phyloP scores from a whole-genome alignment of 2,888 invertebrate species.

The Ornithoptera priamus region DNA sequence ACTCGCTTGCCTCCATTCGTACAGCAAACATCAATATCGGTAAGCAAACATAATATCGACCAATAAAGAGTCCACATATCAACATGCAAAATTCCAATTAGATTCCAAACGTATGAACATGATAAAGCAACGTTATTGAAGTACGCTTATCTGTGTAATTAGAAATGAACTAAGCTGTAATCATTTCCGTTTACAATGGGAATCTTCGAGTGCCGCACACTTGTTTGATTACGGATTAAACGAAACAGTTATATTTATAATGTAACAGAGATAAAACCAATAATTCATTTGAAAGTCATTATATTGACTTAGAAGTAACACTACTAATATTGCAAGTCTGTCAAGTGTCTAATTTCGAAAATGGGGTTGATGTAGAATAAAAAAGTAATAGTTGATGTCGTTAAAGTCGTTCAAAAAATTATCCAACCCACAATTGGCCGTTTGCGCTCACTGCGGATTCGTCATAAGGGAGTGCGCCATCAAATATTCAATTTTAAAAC shows the following conservation, averaged over 20 bases:
- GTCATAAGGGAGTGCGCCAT: constrained; percentile 76
- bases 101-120: constrained; percentile 76
- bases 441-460: constrained; percentile 66
- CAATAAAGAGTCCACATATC: constrained; percentile 77
- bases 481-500: constrained; percentile 81
- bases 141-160: constrained; percentile 76
- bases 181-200: constrained; percentile 75
- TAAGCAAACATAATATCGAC: constrained; percentile 77
- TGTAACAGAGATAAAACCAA: constrained; percentile 34
- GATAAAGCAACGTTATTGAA: constrained; percentile 78
- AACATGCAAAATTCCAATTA: constrained; percentile 80
- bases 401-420: constrained; percentile 63
- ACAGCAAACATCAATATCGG: constrained; percentile 73
- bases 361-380: constrained; percentile 24
- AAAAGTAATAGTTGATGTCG: constrained; percentile 33
- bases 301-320: background rate
- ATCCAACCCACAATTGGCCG: constrained; percentile 63
- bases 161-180: constrained; percentile 77
- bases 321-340: background rate
- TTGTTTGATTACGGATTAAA: constrained; percentile 56
- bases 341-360: constrained; percentile 4
- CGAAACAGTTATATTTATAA: constrained; percentile 35
- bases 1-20: constrained; percentile 57
- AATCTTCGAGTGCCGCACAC: constrained; percentile 63
- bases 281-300: constrained; percentile 3